These are phyloP conservation scores for Sphenodon punctatus DNA, from an alignment of 2,797 vertebrate genomes.

Conservation along the genomic window DNA sequence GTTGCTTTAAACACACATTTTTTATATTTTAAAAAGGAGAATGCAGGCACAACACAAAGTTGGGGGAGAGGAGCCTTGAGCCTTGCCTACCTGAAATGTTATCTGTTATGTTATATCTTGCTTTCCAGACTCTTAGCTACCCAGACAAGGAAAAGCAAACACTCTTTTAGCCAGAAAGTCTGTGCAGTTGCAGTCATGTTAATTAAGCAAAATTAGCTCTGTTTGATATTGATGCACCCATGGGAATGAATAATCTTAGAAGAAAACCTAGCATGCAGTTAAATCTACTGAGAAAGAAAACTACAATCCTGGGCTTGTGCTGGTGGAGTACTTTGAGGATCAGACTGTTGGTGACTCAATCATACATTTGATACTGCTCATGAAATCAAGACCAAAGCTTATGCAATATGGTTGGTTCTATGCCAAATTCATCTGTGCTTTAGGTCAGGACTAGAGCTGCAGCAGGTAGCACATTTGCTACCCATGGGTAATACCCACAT, in stretches of 20 bases:
- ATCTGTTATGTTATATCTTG: slow-evolving; percentile 22
- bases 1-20: slow-evolving; percentile 33
- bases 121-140: slow-evolving; percentile 29
- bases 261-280: neutral
- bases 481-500: no score
- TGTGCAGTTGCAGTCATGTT: neutral
- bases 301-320: no score
- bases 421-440: neutral
- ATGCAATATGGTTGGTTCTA: neutral
- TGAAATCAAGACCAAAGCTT: slow-evolving; percentile 35
- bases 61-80: slow-evolving; percentile 11
- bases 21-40: neutral
- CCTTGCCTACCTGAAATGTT: slow-evolving; percentile 43
- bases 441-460: slow-evolving; percentile 18
- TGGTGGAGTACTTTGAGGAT: no score
- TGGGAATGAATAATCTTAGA: slow-evolving; percentile 18
- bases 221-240: neutral
- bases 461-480: no score
- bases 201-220: slow-evolving; percentile 11
- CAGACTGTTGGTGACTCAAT: neutral
- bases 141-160: slow-evolving; percentile 41
- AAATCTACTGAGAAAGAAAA: slow-evolving; percentile 1
- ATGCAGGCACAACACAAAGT: slow-evolving; percentile 5
- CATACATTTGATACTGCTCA: neutral
- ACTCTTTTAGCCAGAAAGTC: neutral